Percentiles rank a stretch among this genome's conserved stretches.
Conservation (phyloP, 2,888 invertebrate genomes). For the Agapostemon virescens region DNA sequence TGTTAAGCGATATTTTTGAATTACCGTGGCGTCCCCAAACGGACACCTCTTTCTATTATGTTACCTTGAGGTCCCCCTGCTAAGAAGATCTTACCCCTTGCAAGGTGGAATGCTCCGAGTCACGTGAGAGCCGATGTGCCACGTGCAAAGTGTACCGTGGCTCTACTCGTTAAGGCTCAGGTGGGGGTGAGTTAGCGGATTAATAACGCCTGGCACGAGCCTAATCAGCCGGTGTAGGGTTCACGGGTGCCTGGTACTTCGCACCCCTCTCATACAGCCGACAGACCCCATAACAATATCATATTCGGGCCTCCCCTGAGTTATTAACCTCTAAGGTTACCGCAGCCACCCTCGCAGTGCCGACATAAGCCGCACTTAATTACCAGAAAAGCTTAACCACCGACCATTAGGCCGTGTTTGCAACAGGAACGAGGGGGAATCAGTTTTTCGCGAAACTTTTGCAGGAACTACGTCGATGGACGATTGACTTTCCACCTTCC, state of each 20-base stretch:
- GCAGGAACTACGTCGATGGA: background rate
- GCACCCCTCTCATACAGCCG: constrained; percentile 45
- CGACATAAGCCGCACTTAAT: constrained; percentile 75
- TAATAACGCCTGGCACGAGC: constrained; percentile 79
- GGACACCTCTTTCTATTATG: constrained; percentile 6
- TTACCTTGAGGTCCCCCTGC: background rate
- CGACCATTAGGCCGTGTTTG: constrained; percentile 56
- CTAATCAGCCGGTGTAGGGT: constrained; percentile 77
- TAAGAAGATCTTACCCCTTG: constrained; percentile 32
- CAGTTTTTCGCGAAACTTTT: constrained; percentile 24
- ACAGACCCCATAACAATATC: constrained; percentile 77
- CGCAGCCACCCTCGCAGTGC: constrained; percentile 71
- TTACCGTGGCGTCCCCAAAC: background rate
- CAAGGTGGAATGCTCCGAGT: constrained; percentile 50
- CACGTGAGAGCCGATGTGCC: constrained; percentile 62
- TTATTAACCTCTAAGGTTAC: constrained; percentile 80
- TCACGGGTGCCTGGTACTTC: constrained; percentile 69
- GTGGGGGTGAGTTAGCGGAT: constrained; percentile 75
- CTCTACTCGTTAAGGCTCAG: constrained; percentile 64
- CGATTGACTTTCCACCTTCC: constrained; percentile 8
- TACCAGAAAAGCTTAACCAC: constrained; percentile 75
- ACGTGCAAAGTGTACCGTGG: constrained; percentile 62
- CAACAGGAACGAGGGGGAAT: constrained; percentile 34
- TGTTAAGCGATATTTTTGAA: background rate
- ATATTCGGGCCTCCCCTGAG: constrained; percentile 75